These are phyloP conservation scores for Phyto melanocephala DNA, from an alignment of 2,888 invertebrate genomes.

Conservation along the genomic window DNA sequence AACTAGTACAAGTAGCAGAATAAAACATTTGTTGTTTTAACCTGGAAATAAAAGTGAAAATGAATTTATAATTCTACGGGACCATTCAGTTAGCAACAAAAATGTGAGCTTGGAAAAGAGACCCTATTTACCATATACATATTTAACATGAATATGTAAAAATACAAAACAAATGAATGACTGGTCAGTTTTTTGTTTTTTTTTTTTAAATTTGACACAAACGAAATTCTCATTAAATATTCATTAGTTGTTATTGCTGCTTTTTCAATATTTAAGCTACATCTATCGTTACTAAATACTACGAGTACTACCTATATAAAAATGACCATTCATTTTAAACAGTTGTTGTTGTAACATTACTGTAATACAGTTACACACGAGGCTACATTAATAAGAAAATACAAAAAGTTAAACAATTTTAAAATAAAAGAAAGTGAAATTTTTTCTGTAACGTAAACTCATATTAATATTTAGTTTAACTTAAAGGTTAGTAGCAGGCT, in stretches of 20 bases:
- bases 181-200: neutral
- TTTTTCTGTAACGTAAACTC: neutral
- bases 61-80: neutral
- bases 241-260: conserved; percentile 37
- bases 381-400: neutral
- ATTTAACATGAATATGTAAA: neutral
- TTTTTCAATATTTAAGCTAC: conserved; percentile 10
- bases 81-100: neutral
- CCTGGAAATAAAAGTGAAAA: neutral
- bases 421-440: neutral
- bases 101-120: neutral
- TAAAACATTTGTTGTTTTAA: neutral
- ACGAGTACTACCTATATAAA: neutral
- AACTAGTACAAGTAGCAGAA: neutral
- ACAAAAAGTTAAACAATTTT: too few relatives aligned
- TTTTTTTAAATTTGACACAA: too few relatives aligned
- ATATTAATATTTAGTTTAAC: neutral
- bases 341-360: conserved; percentile 20
- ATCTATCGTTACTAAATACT: neutral
- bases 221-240: conserved; percentile 46
- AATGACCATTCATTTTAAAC: neutral
- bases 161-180: neutral
- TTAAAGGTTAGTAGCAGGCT: too few relatives aligned
- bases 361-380: conserved; percentile 12
- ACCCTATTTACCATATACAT: neutral